Evolutionary conservation across 2,888 invertebrate species (phyloP).

Genomic region (Drosophila mayaguana): DNA sequence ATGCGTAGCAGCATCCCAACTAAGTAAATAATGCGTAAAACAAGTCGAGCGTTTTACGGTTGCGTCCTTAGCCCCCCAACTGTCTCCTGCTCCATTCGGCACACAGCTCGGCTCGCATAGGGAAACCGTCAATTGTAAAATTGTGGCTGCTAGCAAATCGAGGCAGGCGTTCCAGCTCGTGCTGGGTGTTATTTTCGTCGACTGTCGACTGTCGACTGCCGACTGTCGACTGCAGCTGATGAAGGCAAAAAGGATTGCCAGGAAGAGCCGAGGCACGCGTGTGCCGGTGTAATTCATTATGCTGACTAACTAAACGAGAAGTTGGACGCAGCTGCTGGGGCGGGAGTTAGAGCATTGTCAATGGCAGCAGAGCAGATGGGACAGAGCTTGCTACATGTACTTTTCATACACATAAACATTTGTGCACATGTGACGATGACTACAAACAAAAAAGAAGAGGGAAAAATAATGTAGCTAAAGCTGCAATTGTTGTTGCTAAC

Average conservation of each 20-base stretch:
- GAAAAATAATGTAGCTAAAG: conserved; percentile 31
- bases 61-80: conserved; percentile 1
- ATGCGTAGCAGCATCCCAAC: conserved; percentile 59
- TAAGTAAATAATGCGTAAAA: conserved; percentile 79
- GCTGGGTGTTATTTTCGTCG: conserved; percentile 3
- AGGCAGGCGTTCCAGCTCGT: conserved; percentile 23
- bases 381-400: conserved; percentile 5
- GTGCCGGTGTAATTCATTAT: conserved; percentile 64
- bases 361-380: conserved; percentile 9
- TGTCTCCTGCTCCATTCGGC: neutral
- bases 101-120: conserved; percentile 17
- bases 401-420: conserved; percentile 40
- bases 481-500: conserved; percentile 55
- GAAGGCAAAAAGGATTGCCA: conserved; percentile 62
- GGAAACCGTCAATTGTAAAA: conserved; percentile 77
- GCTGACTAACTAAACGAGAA: conserved; percentile 47
- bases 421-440: conserved; percentile 63
- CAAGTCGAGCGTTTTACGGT: conserved; percentile 77
- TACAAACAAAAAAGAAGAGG: conserved; percentile 1
- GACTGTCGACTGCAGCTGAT: conserved; percentile 63
- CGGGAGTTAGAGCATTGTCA: conserved; percentile 31
- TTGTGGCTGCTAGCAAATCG: conserved; percentile 69
- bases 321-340: neutral
- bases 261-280: conserved; percentile 40
- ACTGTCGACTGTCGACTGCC: conserved; percentile 51